Evolutionary conservation across 2,797 vertebrate genomes (phyloP), one percentile per base, ranked within the genome.

Genomic region (Poeciliopsis infans): DNA sequence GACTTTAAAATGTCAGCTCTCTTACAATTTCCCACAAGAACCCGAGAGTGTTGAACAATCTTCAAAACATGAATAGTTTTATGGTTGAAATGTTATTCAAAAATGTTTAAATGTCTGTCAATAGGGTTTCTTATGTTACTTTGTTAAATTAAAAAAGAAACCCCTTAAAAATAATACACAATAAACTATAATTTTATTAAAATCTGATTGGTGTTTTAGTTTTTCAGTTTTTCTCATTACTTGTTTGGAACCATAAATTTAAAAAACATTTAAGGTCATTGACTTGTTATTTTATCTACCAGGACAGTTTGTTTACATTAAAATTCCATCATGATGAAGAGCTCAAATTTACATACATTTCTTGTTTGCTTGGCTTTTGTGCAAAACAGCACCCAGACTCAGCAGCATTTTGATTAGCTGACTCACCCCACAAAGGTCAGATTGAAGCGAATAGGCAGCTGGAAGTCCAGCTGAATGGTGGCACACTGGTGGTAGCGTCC

Each of bases 401-500:
- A 79, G 85, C 75, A 57, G 10, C 61, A 59, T 69, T 87, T 68
- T 83, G 46, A 89, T 80, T 53, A 74, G 71, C 72, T 91, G 81
- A 92, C 97, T 97, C 93, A 99, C 98, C 97, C 97, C 61, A 98
- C 96, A 28, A 97, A 99, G 11, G 96, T 97, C 81, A 99, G 96
- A 81, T 97, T 96, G 91, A 99, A 98, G 72, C 97, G 95, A 86
- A 97, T 93, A 1, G 98, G 98, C 28, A 99, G 95, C 82, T 99
- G 98, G 92, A 99, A 99, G 94, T 99, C 98, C 82, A 99, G 96
- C 66, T 99, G 98, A 91, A 99, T 96, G 72, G 98, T 99, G 71
- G 97, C 98, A 92, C 98, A 99, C 1, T 99, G 98, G 91, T 99
- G 97, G 91, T 97, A 97, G 71, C 97, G 96, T 46, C 98, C 98